Percentiles rank a stretch among this genome's conserved stretches.
Evolutionary conservation across 2,797 vertebrate species (phyloP).

Genomic region (Okamejei kenojei): DNA sequence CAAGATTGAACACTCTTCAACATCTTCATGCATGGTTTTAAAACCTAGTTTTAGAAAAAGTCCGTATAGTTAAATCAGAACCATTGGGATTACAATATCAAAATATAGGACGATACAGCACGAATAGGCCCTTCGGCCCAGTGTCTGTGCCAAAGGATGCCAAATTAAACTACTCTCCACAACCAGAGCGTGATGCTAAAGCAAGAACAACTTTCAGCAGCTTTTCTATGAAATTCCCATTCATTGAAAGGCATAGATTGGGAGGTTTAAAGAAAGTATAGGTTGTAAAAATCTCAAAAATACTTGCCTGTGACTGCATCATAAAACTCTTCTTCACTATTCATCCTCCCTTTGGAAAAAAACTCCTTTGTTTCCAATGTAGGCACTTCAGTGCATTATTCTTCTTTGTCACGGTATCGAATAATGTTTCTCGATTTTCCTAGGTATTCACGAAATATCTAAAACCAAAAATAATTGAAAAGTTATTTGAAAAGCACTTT

Average conservation of each 20-base stretch:
- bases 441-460: background rate
- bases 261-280: background rate
- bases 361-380: background rate
- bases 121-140: no score
- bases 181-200: background rate
- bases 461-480: background rate
- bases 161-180: no score
- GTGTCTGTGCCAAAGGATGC: no score
- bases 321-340: conserved; percentile 92
- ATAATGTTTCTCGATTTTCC: background rate
- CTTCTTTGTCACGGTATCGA: background rate
- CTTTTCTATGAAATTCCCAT: background rate
- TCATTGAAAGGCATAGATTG: background rate
- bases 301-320: conserved; percentile 87
- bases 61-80: background rate
- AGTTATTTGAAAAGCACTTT: background rate
- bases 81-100: background rate
- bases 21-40: background rate
- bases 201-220: background rate
- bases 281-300: background rate
- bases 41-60: no score
- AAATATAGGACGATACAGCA: background rate
- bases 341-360: conserved; percentile 59
- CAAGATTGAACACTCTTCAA: background rate
- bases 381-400: conserved; percentile 28